Percentiles rank a stretch among this genome's conserved stretches.
Conservation (phyloP, 1,140 invertebrate species). For the Thereuonema tuberculata region DNA sequence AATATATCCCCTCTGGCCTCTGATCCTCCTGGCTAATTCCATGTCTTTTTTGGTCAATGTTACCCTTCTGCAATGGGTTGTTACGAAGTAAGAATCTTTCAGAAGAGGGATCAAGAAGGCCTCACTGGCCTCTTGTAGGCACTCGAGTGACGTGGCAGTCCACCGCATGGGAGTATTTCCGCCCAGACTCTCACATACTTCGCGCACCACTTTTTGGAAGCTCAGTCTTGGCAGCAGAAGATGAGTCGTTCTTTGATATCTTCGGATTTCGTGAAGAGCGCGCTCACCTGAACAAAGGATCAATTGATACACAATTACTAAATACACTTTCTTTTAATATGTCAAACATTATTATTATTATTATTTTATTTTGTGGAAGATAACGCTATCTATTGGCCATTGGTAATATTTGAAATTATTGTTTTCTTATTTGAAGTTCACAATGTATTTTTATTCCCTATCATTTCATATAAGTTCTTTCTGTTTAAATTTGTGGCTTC, state of each 20-base stretch:
- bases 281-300: background rate
- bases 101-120: constrained; percentile 73
- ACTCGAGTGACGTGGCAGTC: background rate
- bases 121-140: constrained; percentile 66
- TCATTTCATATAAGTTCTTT: too few species aligned
- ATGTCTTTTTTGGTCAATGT: constrained; percentile 96
- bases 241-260: background rate
- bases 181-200: background rate
- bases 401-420: too few species aligned
- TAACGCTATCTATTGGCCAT: too few species aligned
- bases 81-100: constrained; percentile 50
- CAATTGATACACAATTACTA: too few species aligned
- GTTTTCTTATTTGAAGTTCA: too few species aligned
- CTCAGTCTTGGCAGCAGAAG: background rate
- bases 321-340: too few species aligned
- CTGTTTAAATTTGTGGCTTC: too few species aligned
- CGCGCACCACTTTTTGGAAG: background rate
- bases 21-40: constrained; percentile 61
- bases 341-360: too few species aligned
- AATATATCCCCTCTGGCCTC: too few species aligned
- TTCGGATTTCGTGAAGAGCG: background rate
- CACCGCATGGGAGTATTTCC: background rate
- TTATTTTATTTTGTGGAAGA: too few species aligned
- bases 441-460: too few species aligned
- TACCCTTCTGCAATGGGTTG: constrained; percentile 13